A percentile compares a stretch with the other conserved stretches of the same genome.
Conservation (phyloP, 2,113 vertebrate species). For the Conger conger region DNA sequence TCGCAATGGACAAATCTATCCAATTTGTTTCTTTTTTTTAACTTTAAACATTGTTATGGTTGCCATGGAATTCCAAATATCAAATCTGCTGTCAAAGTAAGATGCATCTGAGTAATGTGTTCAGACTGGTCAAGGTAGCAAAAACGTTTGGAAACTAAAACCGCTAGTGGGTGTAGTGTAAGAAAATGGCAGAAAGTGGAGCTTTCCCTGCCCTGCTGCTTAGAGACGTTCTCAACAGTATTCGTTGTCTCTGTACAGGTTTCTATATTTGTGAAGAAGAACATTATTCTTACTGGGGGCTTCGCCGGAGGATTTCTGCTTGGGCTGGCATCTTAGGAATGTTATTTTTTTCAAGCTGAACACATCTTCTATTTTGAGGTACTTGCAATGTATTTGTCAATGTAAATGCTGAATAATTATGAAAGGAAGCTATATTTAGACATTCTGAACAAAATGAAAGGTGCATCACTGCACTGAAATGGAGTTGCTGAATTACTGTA, state of each 20-base stretch:
- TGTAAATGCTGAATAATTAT: neutral
- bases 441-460: neutral
- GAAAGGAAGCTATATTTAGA: neutral
- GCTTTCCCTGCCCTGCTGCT: no score
- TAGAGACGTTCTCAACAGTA: neutral
- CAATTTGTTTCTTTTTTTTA: no score
- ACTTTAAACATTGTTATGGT: no score
- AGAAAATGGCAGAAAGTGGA: no score
- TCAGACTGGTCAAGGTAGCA: no score
- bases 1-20: no score
- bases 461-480: neutral
- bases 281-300: conserved; percentile 78
- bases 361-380: neutral
- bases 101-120: no score
- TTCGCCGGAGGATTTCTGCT: conserved; percentile 82
- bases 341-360: conserved; percentile 3
- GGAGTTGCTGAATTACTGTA: neutral
- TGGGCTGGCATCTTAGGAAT: conserved; percentile 76
- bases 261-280: conserved; percentile 80
- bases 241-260: conserved; percentile 60
- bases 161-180: no score
- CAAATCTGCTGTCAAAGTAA: no score
- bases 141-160: no score
- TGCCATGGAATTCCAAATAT: no score
- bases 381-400: neutral